phyloP scores from a whole-genome alignment of 2,797 vertebrate species.

The Tangara arthus region DNA sequence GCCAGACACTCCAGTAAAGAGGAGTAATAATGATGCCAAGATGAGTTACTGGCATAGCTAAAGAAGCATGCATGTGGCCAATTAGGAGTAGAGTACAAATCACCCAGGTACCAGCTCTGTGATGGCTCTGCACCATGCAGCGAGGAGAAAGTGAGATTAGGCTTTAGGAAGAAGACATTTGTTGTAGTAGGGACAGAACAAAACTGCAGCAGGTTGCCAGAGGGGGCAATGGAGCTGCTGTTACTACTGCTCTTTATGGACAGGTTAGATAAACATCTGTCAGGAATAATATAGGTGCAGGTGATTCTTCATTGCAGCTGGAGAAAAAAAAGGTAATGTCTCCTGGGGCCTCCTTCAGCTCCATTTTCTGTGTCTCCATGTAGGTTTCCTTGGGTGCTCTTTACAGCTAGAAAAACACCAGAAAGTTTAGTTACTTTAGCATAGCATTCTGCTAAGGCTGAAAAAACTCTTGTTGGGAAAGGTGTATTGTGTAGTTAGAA shows the following conservation, averaged over 20 bases:
- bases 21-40: background rate
- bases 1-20: background rate
- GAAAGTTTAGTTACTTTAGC: background rate
- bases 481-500: background rate
- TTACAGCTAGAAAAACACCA: background rate
- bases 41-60: background rate
- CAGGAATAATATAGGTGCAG: background rate
- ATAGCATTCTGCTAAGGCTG: background rate
- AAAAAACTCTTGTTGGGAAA: background rate
- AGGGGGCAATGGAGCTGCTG: background rate
- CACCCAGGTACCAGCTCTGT: background rate
- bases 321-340: background rate
- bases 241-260: background rate
- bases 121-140: rapidly evolving
- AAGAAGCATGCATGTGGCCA: background rate
- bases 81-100: background rate
- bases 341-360: background rate
- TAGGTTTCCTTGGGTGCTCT: background rate
- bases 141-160: background rate
- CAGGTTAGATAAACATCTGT: background rate
- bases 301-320: background rate
- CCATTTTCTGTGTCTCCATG: background rate
- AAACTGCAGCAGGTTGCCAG: background rate
- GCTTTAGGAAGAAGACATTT: background rate
- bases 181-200: rapidly evolving